Conservation (phyloP, 1,140 invertebrate genomes). For the Dreissena rostriformis region DNA sequence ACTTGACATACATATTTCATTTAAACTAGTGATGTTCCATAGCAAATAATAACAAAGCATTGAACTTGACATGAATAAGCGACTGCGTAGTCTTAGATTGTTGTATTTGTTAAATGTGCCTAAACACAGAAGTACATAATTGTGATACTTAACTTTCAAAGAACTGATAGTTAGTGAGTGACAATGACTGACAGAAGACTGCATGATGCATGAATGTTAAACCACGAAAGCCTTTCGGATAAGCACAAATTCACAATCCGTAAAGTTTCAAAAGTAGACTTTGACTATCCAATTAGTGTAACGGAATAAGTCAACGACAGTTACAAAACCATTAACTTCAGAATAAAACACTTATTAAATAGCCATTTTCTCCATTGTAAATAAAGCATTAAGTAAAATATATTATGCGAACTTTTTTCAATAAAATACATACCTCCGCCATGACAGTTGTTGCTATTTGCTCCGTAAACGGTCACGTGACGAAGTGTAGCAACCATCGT, state of each 20-base stretch:
- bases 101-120: no score
- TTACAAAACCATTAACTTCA: not conserved
- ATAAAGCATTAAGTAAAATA: not conserved
- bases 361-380: not conserved
- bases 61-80: no score
- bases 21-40: no score
- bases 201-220: no score
- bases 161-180: no score
- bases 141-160: no score
- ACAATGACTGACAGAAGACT: no score
- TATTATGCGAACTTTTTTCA: not conserved
- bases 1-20: no score
- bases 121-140: no score
- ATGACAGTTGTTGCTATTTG: conserved; percentile 65
- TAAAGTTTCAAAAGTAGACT: not conserved
- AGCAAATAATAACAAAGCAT: no score
- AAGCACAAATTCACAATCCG: not conserved
- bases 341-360: not conserved
- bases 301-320: not conserved
- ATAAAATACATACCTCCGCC: conserved; percentile 57
- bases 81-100: no score
- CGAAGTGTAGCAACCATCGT: conserved; percentile 50
- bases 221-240: no score
- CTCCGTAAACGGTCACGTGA: conserved; percentile 49
- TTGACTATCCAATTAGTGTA: not conserved